phyloP scores from a whole-genome alignment of 2,113 vertebrate species.

The Lepus americanus region DNA sequence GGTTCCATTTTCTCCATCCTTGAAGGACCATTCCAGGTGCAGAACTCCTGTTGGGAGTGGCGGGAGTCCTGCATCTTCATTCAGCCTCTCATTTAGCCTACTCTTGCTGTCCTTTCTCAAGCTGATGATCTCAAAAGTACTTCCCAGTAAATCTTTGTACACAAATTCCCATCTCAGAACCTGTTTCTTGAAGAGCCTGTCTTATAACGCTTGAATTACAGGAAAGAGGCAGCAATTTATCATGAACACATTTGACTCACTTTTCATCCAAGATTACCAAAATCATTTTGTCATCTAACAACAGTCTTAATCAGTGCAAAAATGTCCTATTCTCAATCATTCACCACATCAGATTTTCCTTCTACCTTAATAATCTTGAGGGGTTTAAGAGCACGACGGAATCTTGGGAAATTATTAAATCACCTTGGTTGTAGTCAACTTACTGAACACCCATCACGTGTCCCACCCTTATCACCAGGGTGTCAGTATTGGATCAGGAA shows the following conservation, averaged over 20 bases:
- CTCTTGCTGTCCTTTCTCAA: background rate
- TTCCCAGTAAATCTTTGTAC: no score
- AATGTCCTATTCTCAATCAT: background rate
- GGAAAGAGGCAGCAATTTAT: background rate
- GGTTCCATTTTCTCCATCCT: background rate
- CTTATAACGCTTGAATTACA: no score
- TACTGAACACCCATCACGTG: background rate
- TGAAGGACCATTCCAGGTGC: background rate
- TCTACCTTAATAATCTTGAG: background rate
- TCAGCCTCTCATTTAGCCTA: background rate
- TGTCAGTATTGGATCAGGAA: background rate
- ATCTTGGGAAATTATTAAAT: background rate
- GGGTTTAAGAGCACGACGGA: background rate
- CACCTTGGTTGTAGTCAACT: background rate
- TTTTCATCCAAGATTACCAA: background rate
- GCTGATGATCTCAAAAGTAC: background rate
- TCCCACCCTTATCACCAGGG: fast-evolving
- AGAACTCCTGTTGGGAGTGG: background rate
- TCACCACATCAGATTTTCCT: background rate
- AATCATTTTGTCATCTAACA: background rate
- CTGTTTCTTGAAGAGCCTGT: background rate
- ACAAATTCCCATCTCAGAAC: background rate
- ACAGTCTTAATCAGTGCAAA: background rate
- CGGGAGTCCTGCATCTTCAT: no score
- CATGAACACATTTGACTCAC: background rate